Evolutionary conservation across 2,797 vertebrate species (phyloP), one percentile per base, ranked within the genome.

Genomic region (Margarornis squamiger): DNA sequence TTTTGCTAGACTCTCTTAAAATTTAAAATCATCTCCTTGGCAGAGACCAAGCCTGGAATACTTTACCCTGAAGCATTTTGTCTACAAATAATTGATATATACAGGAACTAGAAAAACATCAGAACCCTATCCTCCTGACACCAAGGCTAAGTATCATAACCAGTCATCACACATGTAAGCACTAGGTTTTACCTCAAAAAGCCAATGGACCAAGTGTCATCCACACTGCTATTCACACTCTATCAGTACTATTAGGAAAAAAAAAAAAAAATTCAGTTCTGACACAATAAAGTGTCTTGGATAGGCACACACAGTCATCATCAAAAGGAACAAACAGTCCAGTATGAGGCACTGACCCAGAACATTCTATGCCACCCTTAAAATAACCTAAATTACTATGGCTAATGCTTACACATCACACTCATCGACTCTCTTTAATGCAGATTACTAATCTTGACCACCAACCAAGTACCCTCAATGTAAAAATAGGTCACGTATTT

Each of bases 401-500:
- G 38, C 18, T 49, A 81, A 82, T 38, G 39, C 67, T 92, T 73
- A 78, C 0, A 1, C 51, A 84, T 73, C 66, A 73, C 39, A 67
- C 30, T 72, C 45, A 63, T 10, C 41, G 86, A 57, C 30, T 63
- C 46, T 21, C 81, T 49, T 77, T 83, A 77, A 78, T 27, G n/a
- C 32, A 65, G 30, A 59, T 36, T 74, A 68, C 55, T 90, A 93
- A 90, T 43, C 62, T 48, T 59, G 73, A 90, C 18, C 32, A 78
- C 30, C 20, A 22, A 91, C 22, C 38, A 58, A 74, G 90, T 17
- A 92, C 14, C 30, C 24, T 43, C 45, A 62, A 18, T 22, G 10
- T 12, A 86, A 86, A 95, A 91, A 71, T 8, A 84, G 88, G 88
- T 95, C 87, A 81, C 3, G 9, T 68, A 91, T 78, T 95, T 90